Conservation (phyloP, 2,113 vertebrate species). For the Heterotilapia buettikoferi region DNA sequence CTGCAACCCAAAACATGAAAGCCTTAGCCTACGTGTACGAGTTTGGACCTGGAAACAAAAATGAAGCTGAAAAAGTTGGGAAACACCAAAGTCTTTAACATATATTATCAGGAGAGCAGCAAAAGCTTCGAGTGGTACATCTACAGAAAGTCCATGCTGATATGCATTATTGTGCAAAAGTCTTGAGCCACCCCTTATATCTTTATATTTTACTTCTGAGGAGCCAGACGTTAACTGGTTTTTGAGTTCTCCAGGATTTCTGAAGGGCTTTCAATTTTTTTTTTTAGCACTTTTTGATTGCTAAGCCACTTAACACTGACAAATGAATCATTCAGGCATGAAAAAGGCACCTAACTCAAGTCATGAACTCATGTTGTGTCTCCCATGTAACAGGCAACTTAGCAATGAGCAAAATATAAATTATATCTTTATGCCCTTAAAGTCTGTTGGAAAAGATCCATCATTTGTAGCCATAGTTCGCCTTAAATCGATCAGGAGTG, state of each 20-base stretch:
- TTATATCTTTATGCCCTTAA: not conserved
- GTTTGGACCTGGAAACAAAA: not conserved
- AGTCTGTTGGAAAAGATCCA: not conserved
- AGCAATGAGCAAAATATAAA: not conserved
- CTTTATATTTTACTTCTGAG: not conserved
- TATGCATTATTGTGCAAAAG: not conserved
- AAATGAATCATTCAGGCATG: not conserved
- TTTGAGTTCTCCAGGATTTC: not conserved
- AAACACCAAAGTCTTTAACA: not conserved
- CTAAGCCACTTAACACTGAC: not conserved
- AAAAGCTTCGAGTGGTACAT: not conserved
- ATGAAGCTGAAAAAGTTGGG: not conserved
- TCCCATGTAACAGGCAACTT: not conserved
- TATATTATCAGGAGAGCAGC: not conserved
- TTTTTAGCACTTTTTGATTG: not conserved
- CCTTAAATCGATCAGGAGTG: not conserved
- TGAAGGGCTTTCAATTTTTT: not conserved
- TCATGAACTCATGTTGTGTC: not conserved
- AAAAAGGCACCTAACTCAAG: not conserved
- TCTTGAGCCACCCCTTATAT: not conserved
- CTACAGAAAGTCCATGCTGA: not conserved
- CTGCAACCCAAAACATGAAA: not conserved
- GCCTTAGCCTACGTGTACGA: not conserved
- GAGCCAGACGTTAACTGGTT: not conserved
- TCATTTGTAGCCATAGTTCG: not conserved